These are phyloP conservation scores for Ectobius pallidus DNA, from an alignment of 2,888 invertebrate species.

Conservation along the genomic window DNA sequence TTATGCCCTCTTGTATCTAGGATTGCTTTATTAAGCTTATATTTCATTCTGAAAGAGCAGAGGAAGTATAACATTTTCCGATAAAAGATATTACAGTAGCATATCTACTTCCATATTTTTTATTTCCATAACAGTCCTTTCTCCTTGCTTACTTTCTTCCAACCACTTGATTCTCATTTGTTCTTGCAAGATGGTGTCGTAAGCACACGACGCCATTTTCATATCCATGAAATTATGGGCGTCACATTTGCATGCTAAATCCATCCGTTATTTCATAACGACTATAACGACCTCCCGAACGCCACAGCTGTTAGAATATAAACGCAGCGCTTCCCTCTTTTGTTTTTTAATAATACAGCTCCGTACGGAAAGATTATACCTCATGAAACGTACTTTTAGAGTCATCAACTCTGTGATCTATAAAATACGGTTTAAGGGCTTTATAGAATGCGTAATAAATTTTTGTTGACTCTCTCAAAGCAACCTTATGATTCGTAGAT, in stretches of 20 bases:
- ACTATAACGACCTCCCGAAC: constrained; percentile 36
- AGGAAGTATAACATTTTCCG: too few relatives aligned
- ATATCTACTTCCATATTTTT: not conserved
- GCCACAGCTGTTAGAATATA: constrained; percentile 38
- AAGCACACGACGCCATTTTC: constrained; percentile 37
- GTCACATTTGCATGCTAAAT: constrained; percentile 38
- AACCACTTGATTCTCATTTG: constrained; percentile 37
- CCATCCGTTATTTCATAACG: constrained; percentile 39
- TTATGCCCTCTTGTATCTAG: too few relatives aligned
- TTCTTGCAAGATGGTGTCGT: constrained; percentile 38
- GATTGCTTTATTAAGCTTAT: too few relatives aligned
- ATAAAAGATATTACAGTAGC: not conserved
- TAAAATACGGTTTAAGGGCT: constrained; percentile 26
- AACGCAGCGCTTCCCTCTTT: constrained; percentile 34
- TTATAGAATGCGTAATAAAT: constrained; percentile 10
- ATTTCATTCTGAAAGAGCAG: too few relatives aligned
- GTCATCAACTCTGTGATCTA: constrained; percentile 26
- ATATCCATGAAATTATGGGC: constrained; percentile 40
- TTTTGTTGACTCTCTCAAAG: constrained; percentile 8
- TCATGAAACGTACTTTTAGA: constrained; percentile 30
- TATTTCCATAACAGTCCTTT: too few relatives aligned
- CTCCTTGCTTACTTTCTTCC: constrained; percentile 4
- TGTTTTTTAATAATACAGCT: constrained; percentile 37
- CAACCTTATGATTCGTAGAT: too few relatives aligned
- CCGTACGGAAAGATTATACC: constrained; percentile 25